These are phyloP conservation scores for Nemapogon koenigi DNA, from an alignment of 2,888 invertebrate genomes.

Conservation along the genomic window DNA sequence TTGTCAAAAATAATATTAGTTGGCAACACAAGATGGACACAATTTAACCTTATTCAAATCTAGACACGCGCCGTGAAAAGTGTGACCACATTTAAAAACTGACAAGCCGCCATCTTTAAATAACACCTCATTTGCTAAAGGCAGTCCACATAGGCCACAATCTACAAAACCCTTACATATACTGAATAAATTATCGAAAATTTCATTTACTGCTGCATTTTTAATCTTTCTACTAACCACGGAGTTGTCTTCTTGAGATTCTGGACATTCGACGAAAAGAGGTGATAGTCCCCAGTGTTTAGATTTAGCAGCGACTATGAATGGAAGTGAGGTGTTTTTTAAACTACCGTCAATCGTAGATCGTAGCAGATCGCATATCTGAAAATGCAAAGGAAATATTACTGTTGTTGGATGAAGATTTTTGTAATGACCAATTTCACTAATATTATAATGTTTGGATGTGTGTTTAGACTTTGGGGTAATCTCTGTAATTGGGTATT, in stretches of 20 bases:
- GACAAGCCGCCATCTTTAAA: slow-evolving; percentile 68
- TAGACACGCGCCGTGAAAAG: slow-evolving; percentile 68
- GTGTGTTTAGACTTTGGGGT: no score
- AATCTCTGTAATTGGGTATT: no score
- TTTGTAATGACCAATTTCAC: no score
- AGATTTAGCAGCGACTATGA: slow-evolving; percentile 44
- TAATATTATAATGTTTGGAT: no score
- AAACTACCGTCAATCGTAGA: slow-evolving; percentile 28
- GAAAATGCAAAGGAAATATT: slow-evolving; percentile 16
- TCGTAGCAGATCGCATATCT: slow-evolving; percentile 46
- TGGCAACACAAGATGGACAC: slow-evolving; percentile 51
- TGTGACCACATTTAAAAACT: slow-evolving; percentile 69
- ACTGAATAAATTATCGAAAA: slow-evolving; percentile 28
- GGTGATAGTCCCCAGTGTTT: slow-evolving; percentile 57
- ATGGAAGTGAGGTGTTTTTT: slow-evolving; percentile 48
- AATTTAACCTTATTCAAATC: slow-evolving; percentile 59
- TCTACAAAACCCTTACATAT: slow-evolving; percentile 31
- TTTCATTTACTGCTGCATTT: slow-evolving; percentile 23
- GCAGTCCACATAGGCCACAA: slow-evolving; percentile 65
- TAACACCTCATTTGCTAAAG: slow-evolving; percentile 63
- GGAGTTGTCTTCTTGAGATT: background rate
- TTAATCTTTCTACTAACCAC: slow-evolving; percentile 4
- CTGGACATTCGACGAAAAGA: slow-evolving; percentile 13
- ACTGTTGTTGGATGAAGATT: no score
- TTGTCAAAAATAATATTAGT: no score